Percentiles rank a stretch among this genome's conserved stretches.
These are phyloP conservation scores for Anser cygnoides DNA, from an alignment of 2,113 vertebrate species.

Conservation along the genomic window DNA sequence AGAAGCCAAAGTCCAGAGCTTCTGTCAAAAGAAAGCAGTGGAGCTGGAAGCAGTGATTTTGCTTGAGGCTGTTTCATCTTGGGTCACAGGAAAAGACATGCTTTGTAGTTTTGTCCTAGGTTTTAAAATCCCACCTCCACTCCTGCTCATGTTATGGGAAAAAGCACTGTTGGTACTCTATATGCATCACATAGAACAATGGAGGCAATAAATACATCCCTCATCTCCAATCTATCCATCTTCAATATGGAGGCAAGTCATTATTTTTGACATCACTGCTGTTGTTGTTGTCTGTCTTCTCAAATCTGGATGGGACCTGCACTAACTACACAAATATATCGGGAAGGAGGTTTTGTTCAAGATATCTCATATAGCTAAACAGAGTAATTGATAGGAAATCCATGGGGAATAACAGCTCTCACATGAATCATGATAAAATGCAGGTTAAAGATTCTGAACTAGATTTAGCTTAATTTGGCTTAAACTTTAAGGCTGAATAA, in stretches of 20 bases:
- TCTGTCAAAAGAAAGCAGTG: not conserved
- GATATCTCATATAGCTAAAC: not conserved
- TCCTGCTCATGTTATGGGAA: not conserved
- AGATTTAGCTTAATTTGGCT: not conserved
- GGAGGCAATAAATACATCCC: rapidly evolving
- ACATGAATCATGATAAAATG: not conserved
- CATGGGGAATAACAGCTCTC: not conserved
- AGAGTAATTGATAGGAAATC: not conserved
- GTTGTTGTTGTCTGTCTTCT: not conserved
- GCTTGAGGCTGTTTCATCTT: not conserved
- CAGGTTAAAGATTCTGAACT: not conserved
- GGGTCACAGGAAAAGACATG: rapidly evolving
- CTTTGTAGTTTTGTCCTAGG: not conserved
- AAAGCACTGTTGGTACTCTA: rapidly evolving
- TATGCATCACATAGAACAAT: not conserved
- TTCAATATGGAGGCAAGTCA: not conserved
- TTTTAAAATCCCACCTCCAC: not conserved
- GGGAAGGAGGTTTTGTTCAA: not conserved
- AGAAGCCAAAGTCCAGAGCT: not conserved
- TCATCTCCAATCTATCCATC: not conserved
- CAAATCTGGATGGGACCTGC: not conserved
- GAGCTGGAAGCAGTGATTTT: not conserved
- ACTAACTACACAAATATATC: not conserved
- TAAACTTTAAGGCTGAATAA: not conserved
- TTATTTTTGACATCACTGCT: not conserved